Evolutionary conservation across 2,888 invertebrate species (phyloP).

Genomic region (Himalopsyche kuldschensis): DNA sequence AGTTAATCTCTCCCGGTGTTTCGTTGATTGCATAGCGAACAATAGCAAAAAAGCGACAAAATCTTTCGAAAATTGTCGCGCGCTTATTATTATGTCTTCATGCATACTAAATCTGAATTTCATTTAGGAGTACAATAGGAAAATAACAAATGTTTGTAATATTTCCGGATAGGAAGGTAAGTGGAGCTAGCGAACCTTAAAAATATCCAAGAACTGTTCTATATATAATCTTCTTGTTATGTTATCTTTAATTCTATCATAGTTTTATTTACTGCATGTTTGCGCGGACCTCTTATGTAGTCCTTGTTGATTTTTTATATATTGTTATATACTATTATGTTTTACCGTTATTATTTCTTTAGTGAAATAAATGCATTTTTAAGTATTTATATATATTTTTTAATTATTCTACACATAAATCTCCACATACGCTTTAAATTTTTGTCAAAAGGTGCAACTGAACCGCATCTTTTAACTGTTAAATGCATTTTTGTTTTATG

Average conservation of each 20-base stretch:
- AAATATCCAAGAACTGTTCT: background rate
- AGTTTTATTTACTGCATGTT: conserved; percentile 2
- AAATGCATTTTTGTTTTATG: too few species aligned
- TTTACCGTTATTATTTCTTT: conserved; percentile 12
- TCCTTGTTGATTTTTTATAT: conserved; percentile 10
- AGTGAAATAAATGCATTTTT: conserved; percentile 16
- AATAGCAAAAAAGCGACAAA: background rate
- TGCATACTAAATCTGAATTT: conserved; percentile 6
- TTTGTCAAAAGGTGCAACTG: too few species aligned
- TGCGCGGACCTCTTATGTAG: conserved; percentile 2
- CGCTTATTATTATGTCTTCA: background rate
- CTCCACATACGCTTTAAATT: too few species aligned
- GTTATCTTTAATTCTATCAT: background rate
- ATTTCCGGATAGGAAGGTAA: background rate
- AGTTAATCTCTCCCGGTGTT: background rate
- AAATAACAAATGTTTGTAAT: background rate
- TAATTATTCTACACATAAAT: background rate
- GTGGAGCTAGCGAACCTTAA: background rate
- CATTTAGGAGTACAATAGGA: conserved; percentile 4
- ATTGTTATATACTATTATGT: background rate
- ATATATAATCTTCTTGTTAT: background rate
- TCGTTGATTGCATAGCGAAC: background rate
- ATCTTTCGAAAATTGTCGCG: background rate
- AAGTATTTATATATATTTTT: background rate
- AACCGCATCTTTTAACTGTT: too few species aligned